Base-by-base conservation (phyloP, 2,888 invertebrate species). In the Perithous albicinctus region DNA sequence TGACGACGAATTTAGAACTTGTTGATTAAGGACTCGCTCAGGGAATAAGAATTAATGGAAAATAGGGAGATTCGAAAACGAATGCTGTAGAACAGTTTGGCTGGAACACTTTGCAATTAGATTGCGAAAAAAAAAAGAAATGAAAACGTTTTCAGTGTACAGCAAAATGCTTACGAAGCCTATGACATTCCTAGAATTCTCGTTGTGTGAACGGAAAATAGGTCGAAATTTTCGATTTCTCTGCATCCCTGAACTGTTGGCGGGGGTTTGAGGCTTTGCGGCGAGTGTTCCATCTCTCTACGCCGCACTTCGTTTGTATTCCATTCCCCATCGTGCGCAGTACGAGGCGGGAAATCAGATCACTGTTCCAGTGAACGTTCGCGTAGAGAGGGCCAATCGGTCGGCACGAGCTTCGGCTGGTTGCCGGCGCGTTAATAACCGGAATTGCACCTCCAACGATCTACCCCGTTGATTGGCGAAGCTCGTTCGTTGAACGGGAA, bases 361-460 rank as follows among this genome's bases (percentile, higher is more conserved):
- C 82, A 79, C 54, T 70, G 78, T 74, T 78, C 67, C 78, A 54
- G 69, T 43, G 63, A 79, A 74, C 61, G 63, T 56, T 66, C 72
- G 38, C 72, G 38, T n/a, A 29, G 73, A 75, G 74, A 66, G 56
- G 64, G 70, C 76, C 84, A 77, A 83, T 79, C 77, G 81, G 64
- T 56, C 64, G 29, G 66, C 66, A 66, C 59, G 78, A 56, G 41
- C 66, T 78, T 78, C 59, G 78, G 66, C 66, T 74, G 51, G 61
- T 46, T 74, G 23, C 41, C 38, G 29, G 75, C 80, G 77, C 56
- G 61, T 70, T 76, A 56, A 78, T 75, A 82, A 77, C 78, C 74
- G 74, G 81, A 85, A 82, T 87, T 85, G 72, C 84, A 80, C 75
- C 83, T 82, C 66, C 81, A 81, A 83, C 83, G 88, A 87, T 87